phyloP scores from a whole-genome alignment of 2,113 vertebrate species.

The Proterorhinus semilunaris region DNA sequence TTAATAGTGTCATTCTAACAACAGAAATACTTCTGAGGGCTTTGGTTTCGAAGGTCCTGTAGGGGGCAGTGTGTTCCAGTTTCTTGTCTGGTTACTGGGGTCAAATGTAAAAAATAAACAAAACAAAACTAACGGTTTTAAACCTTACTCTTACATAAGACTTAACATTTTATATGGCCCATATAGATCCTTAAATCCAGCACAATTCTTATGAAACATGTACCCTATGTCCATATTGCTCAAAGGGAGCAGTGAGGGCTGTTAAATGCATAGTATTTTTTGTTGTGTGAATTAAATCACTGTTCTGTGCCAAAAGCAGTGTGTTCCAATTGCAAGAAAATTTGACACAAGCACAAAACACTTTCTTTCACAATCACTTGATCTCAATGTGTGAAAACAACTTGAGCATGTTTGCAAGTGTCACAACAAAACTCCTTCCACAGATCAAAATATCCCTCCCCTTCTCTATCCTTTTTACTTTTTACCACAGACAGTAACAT shows the following conservation, averaged over 20 bases:
- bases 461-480: not conserved
- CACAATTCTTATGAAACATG: slow-evolving; percentile 2
- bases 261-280: not conserved
- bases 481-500: slow-evolving; percentile 52
- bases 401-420: slow-evolving; percentile 12
- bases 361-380: not conserved
- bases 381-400: slow-evolving; percentile 14
- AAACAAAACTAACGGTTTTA: not conserved
- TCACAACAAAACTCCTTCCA: slow-evolving; percentile 10
- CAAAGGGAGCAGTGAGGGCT: not conserved
- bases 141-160: slow-evolving; percentile 1
- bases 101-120: slow-evolving; percentile 6
- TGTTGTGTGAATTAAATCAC: not conserved
- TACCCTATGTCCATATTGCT: not conserved
- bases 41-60: slow-evolving; percentile 34
- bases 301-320: not conserved
- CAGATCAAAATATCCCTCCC: slow-evolving; percentile 29
- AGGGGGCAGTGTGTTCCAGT: slow-evolving; percentile 68
- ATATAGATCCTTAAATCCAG: not conserved
- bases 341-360: slow-evolving; percentile 6
- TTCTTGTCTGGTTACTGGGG: slow-evolving; percentile 20
- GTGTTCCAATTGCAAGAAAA: slow-evolving; percentile 13
- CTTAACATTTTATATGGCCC: not conserved
- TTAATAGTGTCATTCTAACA: not conserved
- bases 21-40: not conserved